Conservation (phyloP, 1,140 invertebrate genomes). For the Drosophila burlai region DNA sequence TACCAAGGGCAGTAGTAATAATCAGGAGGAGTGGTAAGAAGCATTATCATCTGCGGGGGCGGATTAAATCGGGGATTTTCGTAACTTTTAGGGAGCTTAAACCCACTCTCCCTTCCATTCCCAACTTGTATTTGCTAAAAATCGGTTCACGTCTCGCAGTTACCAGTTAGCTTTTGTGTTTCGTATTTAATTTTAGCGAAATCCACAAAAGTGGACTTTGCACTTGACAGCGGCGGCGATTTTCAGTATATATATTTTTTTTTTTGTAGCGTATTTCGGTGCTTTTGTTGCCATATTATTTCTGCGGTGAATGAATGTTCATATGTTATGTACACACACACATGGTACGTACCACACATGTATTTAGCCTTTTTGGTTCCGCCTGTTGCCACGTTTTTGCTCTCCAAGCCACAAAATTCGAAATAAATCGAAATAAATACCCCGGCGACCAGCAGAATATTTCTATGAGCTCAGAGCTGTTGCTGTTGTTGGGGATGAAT, state of each 20-base stretch:
- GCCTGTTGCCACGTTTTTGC: slow-evolving; percentile 73
- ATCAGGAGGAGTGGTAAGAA: slow-evolving; percentile 1
- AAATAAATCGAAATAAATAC: slow-evolving; percentile 40
- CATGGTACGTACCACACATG: neutral
- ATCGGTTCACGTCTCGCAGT: slow-evolving; percentile 71
- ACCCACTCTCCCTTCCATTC: neutral
- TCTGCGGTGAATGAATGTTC: slow-evolving; percentile 69
- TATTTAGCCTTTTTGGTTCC: slow-evolving; percentile 39
- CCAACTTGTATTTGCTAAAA: slow-evolving; percentile 38
- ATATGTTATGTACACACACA: slow-evolving; percentile 11
- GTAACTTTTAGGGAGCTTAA: slow-evolving; percentile 15
- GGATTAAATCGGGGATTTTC: neutral
- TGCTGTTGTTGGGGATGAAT: slow-evolving; percentile 8
- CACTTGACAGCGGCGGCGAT: slow-evolving; percentile 51
- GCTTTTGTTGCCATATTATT: slow-evolving; percentile 31
- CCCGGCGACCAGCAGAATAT: slow-evolving; percentile 20
- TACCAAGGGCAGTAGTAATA: slow-evolving; percentile 43
- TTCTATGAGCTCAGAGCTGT: slow-evolving; percentile 10
- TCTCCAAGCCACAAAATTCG: slow-evolving; percentile 46
- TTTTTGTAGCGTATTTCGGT: slow-evolving; percentile 8
- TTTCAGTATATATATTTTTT: slow-evolving; percentile 23
- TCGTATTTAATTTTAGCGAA: slow-evolving; percentile 79
- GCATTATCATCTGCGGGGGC: slow-evolving; percentile 22
- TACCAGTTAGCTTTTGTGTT: slow-evolving; percentile 62
- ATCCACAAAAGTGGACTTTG: slow-evolving; percentile 76